A percentile compares a stretch with the other conserved stretches of the same genome.
These are phyloP conservation scores for Lasioglossum albipes DNA, from an alignment of 1,140 invertebrate species.

Conservation along the genomic window DNA sequence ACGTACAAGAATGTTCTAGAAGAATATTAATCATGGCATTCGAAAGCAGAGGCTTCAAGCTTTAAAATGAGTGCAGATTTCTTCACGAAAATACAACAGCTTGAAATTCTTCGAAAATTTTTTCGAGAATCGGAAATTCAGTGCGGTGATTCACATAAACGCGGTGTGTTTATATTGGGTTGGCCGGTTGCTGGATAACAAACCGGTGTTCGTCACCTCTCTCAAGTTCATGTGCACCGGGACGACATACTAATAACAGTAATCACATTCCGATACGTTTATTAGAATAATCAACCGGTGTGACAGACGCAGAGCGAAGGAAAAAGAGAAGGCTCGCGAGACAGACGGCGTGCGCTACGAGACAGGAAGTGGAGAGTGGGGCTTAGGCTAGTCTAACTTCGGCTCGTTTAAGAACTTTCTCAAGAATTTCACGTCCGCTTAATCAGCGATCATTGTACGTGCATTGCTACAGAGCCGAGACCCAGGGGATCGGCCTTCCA, in stretches of 20 bases:
- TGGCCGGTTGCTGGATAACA: no score
- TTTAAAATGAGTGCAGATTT: no score
- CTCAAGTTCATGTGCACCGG: not conserved
- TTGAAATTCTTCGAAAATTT: no score
- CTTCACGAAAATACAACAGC: no score
- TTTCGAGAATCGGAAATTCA: no score
- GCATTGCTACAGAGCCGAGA: not conserved
- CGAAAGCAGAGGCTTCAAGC: no score
- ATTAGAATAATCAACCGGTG: not conserved
- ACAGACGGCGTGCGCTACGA: not conserved
- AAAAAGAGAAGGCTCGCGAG: not conserved
- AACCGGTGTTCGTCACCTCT: not conserved
- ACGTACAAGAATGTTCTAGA: no score
- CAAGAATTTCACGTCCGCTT: slow-evolving; percentile 5
- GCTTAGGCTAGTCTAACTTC: not conserved
- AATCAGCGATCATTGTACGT: not conserved
- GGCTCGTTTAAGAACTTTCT: slow-evolving; percentile 2
- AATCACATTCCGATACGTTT: not conserved
- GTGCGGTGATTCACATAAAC: no score
- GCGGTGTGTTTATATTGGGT: no score
- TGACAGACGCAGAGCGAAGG: not conserved
- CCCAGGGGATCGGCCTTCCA: no score
- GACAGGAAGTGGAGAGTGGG: not conserved
- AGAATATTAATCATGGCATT: no score
- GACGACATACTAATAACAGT: not conserved